Evolutionary conservation across 2,888 invertebrate species (phyloP), one percentile per base, ranked within the genome.

Genomic region (Eurois occulta): DNA sequence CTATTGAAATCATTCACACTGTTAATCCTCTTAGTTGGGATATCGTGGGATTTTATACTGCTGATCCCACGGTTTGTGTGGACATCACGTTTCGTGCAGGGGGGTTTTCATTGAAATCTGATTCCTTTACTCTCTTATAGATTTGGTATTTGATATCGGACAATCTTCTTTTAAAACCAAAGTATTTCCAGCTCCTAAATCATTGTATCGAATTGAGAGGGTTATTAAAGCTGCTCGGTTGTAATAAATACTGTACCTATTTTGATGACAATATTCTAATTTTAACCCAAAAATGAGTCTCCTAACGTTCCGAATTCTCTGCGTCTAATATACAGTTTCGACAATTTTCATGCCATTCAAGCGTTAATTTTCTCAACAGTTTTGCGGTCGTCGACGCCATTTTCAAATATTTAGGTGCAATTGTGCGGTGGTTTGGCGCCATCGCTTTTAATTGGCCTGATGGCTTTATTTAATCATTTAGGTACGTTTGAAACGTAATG

Each of bases 391-490:
- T 74, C 52, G 65, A 72, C 77, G 76, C 70, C 75, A 76, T 81
- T 80, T 75, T 70, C 48, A 72, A 76, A 81, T 78, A 72, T 77
- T 84, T 78, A 64, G 70, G 74, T 78, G 75, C 62, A 78, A 79
- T 87, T 86, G 66, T 73, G 80, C 74, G 79, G 71, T 68, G n/a
- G 65, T 80, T 81, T 80, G 78, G 73, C 65, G 74, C 52, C 60
- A 78, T 83, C 72, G 58, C 43, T 83, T 80, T 65, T 77, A 86
- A 88, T 89, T 84, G 77, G 62, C 62, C 41, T 69, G 70, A 89
- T 89, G 88, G 64, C 87, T 89, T 87, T 75, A 87, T 88, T 87
- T 71, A 72, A 75, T 72, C 75, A 67, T 73, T 75, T 62, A 75
- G 11, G 62, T 48, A 66, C 69, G 62, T 67, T 75, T 48, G 24